A percentile compares a stretch with the other conserved stretches of the same genome.
phyloP scores from a whole-genome alignment of 2,113 vertebrate species.

The Pipa parva region DNA sequence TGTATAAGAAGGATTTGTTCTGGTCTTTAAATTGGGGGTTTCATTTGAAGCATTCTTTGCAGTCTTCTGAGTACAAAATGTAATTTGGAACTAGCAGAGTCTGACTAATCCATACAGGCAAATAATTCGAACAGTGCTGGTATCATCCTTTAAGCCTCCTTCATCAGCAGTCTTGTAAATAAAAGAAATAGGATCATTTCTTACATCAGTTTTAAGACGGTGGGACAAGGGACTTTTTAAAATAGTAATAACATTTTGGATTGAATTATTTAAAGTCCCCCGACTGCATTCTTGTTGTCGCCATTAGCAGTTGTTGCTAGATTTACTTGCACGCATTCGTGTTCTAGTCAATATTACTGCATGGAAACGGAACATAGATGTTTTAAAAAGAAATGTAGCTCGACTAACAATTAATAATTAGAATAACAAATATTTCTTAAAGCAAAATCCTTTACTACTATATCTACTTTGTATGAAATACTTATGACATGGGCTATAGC shows the following conservation, averaged over 20 bases:
- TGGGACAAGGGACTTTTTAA: conserved; percentile 4
- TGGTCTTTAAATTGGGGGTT: conserved; percentile 11
- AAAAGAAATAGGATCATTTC: conserved; percentile 30
- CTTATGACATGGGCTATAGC: too few relatives aligned
- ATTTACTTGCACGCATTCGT: neutral
- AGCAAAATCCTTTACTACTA: too few relatives aligned
- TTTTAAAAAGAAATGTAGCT: conserved; percentile 11
- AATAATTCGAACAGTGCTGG: conserved; percentile 37
- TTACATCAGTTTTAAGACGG: conserved; percentile 12
- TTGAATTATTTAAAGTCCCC: too few relatives aligned
- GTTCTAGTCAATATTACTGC: conserved; percentile 8
- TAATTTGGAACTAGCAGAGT: conserved; percentile 34
- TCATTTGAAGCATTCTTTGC: conserved; percentile 22
- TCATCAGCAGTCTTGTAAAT: conserved; percentile 27
- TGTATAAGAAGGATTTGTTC: conserved; percentile 23
- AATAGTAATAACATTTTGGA: too few relatives aligned
- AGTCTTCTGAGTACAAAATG: conserved; percentile 24
- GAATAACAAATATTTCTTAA: too few relatives aligned
- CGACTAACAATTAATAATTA: neutral
- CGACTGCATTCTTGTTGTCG: too few relatives aligned
- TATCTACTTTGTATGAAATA: too few relatives aligned
- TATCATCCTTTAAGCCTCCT: conserved; percentile 39
- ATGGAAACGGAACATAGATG: conserved; percentile 10
- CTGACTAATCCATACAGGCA: conserved; percentile 37
- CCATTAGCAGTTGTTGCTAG: too few relatives aligned